Conservation (phyloP, 2,888 invertebrate genomes). For the Drosophila merina region DNA sequence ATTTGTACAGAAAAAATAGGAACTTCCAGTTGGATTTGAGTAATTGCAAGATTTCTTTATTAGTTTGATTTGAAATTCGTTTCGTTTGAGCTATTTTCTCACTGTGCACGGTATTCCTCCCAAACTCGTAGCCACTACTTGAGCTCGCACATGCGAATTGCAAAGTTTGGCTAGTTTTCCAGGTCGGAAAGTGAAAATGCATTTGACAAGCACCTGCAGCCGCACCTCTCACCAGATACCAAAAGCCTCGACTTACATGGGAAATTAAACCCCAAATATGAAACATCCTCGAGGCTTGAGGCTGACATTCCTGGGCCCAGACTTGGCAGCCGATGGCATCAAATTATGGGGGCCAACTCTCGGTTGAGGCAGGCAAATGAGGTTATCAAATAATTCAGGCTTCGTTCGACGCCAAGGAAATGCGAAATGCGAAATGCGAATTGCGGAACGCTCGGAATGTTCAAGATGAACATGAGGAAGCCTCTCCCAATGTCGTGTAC, state of each 20-base stretch:
- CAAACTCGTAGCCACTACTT: background rate
- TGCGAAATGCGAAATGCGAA: constrained; percentile 13
- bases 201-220: constrained; percentile 56
- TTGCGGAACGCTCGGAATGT: constrained; percentile 49
- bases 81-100: background rate
- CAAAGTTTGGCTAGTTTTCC: constrained; percentile 49
- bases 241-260: constrained; percentile 47
- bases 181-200: constrained; percentile 59
- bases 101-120: constrained; percentile 5
- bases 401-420: constrained; percentile 13
- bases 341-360: constrained; percentile 55
- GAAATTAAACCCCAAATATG: constrained; percentile 68
- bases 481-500: constrained; percentile 13
- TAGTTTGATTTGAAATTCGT: background rate
- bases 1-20: background rate
- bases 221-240: background rate
- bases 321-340: constrained; percentile 51
- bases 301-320: constrained; percentile 54
- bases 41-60: background rate
- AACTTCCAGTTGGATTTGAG: background rate
- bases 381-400: constrained; percentile 53
- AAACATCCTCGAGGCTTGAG: constrained; percentile 59
- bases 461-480: constrained; percentile 24
- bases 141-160: constrained; percentile 34
- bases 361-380: constrained; percentile 30